Evolutionary conservation across 2,797 vertebrate genomes (phyloP), one percentile per base, ranked within the genome.

Genomic region (Pelobates cultripes): DNA sequence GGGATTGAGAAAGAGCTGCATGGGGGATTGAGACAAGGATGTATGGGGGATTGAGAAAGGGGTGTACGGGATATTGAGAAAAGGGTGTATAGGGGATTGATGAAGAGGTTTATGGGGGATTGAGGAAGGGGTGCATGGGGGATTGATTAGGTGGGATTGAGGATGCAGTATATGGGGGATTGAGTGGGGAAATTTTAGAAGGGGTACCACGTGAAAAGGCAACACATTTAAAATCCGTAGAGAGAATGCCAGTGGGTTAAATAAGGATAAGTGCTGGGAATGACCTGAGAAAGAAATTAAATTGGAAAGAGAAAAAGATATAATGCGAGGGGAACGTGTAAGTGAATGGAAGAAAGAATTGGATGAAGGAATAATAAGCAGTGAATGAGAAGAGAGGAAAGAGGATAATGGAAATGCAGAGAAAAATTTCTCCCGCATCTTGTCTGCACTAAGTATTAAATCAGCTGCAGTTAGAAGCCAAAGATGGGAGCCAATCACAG

Each of bases 361-460:
- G 7, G 5, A 73, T 40, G 28, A 42, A 3, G 7, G 9, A 41
- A 55, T 42, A 41, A 4, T 3, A 9, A 51, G 10, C 8, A n/a
- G 15, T 4, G 0, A 17, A 41, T 5, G 15, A 55, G 51, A n/a
- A 0, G 17, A 15, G 7, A 45, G 41, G 28, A 60, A 79, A 7
- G 10, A 14, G 43, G 8, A 45, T 60, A n/a, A 2, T 10, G 7
- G 40, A n/a, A 8, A 40, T 28, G 1, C 15, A 70, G 75, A 57
- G 4, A 44, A 43, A 69, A 15, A 71, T 69, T 73, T 17, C 47
- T 51, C 61, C 81, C 45, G 75, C 81, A 83, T 77, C 80, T 44
- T n/a, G 14, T 73, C 80, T 72, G 75, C 70, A 83, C 81, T 77
- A 43, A 82, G 80, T 63, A 77, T 51, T 60, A 77, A 77, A 77